Base-by-base conservation (phyloP, 2,797 vertebrate species). In the Myotis vivesi region DNA sequence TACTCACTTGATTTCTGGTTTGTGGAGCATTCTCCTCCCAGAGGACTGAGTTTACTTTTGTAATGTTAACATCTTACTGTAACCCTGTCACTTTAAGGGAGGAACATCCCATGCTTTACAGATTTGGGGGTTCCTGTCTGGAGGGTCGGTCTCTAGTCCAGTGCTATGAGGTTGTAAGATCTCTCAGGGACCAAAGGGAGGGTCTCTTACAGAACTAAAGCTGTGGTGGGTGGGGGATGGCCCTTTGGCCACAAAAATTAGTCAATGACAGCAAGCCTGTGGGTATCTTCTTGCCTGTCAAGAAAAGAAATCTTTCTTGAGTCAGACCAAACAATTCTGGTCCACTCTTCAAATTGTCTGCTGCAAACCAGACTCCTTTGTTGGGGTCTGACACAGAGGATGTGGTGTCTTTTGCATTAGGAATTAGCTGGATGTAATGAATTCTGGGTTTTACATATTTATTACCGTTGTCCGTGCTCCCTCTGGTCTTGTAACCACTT, bases 401-500 rank as follows among this genome's bases (percentile, higher is more conserved):
- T 94, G 94, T 95, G 22, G 91, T 97, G 93, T 98, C 98, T 97
- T 97, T 96, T 96, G 97, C 97, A 97, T 97, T 98, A 97, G 94
- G 96, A 98, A 98, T 98, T 97, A 98, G 96, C 95, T 91, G 68
- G 96, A 96, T 96, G 95, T 98, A 96, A 96, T 95, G 95, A 97
- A 98, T 98, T 97, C 95, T 95, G 94, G 96, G 98, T 97, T 98
- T 98, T 98, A 98, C 98, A 98, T 98, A 97, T 98, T 98, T 98
- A 98, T 98, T 98, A 98, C 98, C 97, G 96, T 96, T 97, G 92
- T 96, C 97, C 94, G 30, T 64, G 90, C 94, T 98, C 98, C 97
- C 97, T 97, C 77, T 97, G 96, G 98, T 96, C 97, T 98, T 98
- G 98, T 98, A 98, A 95, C 97, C 96, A 89, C 92, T 97, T 97